Conservation (phyloP, 53 echinoderm and acorn worm species). For the Echinarachnius parma region DNA sequence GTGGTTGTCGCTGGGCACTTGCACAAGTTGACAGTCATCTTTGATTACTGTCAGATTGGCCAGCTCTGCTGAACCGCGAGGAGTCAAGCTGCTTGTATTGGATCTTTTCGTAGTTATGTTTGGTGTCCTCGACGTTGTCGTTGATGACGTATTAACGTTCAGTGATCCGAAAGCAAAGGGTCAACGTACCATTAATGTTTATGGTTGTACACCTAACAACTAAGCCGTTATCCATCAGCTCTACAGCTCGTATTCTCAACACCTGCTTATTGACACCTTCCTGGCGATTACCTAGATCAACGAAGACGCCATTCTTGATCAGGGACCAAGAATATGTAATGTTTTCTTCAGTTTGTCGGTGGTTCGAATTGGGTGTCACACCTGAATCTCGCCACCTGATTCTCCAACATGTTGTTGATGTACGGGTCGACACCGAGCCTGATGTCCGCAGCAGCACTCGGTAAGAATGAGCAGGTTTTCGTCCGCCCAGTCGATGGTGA, state of each 20-base stretch:
- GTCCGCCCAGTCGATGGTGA: neutral
- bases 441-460: neutral
- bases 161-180: slow-evolving; percentile 5
- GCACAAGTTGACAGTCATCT: too few species aligned
- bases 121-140: slow-evolving; percentile 3
- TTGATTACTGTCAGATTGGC: too few species aligned
- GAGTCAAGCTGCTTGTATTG: neutral
- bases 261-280: slow-evolving; percentile 24
- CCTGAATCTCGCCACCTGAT: slow-evolving; percentile 12
- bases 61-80: too few species aligned
- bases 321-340: slow-evolving; percentile 23
- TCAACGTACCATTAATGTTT: neutral
- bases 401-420: neutral
- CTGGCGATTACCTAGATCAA: slow-evolving; percentile 19
- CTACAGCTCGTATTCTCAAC: slow-evolving; percentile 2
- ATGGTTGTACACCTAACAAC: slow-evolving; percentile 16
- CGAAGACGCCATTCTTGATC: neutral
- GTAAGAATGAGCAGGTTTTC: neutral
- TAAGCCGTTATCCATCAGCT: slow-evolving; percentile 4
- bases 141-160: neutral
- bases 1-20: too few species aligned
- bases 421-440: slow-evolving; percentile 22
- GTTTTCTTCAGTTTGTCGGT: neutral
- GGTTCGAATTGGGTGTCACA: neutral
- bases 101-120: neutral